These are phyloP conservation scores for Papilio protenor DNA, from an alignment of 2,888 invertebrate species.

Conservation along the genomic window DNA sequence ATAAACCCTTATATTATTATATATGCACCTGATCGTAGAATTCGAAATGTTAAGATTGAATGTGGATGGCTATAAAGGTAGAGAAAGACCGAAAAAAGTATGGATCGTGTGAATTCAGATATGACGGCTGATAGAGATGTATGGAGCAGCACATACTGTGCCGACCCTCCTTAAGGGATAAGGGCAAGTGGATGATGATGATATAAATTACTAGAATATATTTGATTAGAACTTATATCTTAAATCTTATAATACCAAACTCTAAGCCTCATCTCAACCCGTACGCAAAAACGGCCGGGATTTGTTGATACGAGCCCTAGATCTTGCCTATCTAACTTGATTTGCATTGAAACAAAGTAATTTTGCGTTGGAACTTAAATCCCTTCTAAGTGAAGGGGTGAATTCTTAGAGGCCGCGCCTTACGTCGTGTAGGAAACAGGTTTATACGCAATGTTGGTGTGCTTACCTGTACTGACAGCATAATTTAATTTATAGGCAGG, in stretches of 20 bases:
- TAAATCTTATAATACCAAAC: constrained; percentile 18
- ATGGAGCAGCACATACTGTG: no score
- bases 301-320: constrained; percentile 33
- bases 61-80: no score
- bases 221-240: constrained; percentile 27
- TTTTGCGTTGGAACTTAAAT: constrained; percentile 48
- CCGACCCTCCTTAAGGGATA: no score
- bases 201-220: no score
- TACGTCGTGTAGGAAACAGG: constrained; percentile 63
- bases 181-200: no score
- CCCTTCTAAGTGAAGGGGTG: constrained; percentile 70
- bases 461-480: not conserved
- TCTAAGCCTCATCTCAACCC: constrained; percentile 30
- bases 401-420: constrained; percentile 71
- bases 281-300: constrained; percentile 37
- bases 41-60: no score
- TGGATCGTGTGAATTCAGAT: no score
- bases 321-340: constrained; percentile 41
- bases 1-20: no score
- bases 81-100: no score
- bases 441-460: constrained; percentile 56
- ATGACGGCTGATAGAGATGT: no score
- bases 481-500: not conserved
- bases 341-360: constrained; percentile 53
- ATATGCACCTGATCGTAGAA: no score